phyloP scores from a whole-genome alignment of 2,888 invertebrate species.

The Drosophila trichaetosa region DNA sequence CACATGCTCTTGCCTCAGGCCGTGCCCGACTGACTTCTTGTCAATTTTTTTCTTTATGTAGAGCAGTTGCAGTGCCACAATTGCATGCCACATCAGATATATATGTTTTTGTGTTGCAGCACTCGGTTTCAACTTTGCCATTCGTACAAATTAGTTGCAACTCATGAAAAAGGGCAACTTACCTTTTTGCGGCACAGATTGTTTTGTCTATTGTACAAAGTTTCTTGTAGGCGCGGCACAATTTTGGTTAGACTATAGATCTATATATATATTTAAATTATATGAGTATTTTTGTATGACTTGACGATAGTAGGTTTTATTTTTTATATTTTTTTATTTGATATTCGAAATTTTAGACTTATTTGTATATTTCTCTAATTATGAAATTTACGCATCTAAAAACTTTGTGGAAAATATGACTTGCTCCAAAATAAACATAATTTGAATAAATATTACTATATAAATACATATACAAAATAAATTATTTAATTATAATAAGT shows the following conservation, averaged over 20 bases:
- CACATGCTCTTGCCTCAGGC: conserved; percentile 20
- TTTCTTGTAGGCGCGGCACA: background rate
- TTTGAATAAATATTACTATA: background rate
- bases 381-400: background rate
- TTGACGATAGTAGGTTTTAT: background rate
- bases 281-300: background rate
- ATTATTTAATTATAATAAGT: background rate
- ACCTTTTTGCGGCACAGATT: background rate
- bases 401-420: background rate
- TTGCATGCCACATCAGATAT: background rate
- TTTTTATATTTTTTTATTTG: background rate
- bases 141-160: conserved; percentile 4
- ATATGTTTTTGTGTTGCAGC: background rate
- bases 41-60: background rate
- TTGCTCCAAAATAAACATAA: background rate
- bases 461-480: background rate
- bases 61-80: background rate
- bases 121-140: conserved; percentile 1
- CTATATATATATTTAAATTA: background rate
- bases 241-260: background rate
- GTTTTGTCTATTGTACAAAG: background rate
- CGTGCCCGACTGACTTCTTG: background rate
- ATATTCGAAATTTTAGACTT: background rate
- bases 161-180: background rate
- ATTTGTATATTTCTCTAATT: background rate